These are phyloP conservation scores for Drosophila stalkeri DNA, from an alignment of 2,888 invertebrate species.

Conservation along the genomic window DNA sequence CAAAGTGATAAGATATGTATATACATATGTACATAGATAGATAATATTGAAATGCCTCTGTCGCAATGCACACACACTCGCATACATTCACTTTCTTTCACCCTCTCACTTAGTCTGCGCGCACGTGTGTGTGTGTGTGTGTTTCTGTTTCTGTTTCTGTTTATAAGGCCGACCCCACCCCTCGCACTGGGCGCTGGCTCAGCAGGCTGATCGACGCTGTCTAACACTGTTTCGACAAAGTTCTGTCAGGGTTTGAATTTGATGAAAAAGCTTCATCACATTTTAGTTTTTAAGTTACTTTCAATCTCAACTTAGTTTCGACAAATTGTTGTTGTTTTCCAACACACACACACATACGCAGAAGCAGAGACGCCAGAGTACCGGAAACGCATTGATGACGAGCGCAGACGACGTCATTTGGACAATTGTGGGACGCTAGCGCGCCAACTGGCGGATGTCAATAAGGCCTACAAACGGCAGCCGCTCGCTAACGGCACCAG, in stretches of 20 bases:
- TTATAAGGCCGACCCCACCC: constrained; percentile 4
- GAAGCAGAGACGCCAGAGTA: constrained; percentile 44
- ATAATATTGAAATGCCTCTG: constrained; percentile 1
- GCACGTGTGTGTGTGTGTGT: neutral
- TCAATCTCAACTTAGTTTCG: constrained; percentile 63
- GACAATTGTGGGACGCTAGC: constrained; percentile 46
- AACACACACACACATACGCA: constrained; percentile 50
- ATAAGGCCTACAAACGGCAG: constrained; percentile 61
- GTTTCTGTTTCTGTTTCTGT: neutral
- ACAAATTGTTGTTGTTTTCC: constrained; percentile 71
- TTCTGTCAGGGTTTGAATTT: constrained; percentile 52
- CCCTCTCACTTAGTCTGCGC: neutral
- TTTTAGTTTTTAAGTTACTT: constrained; percentile 77
- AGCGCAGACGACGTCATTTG: constrained; percentile 33
- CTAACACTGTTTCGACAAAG: constrained; percentile 30
- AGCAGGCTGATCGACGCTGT: constrained; percentile 43
- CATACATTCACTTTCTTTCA: neutral
- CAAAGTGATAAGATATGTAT: constrained; percentile 29
- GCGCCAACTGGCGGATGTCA: constrained; percentile 55
- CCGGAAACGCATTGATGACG: constrained; percentile 53
- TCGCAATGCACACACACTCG: neutral
- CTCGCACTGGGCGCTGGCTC: constrained; percentile 19
- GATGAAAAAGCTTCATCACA: constrained; percentile 47
- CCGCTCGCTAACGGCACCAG: constrained; percentile 57
- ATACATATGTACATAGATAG: neutral